These are phyloP conservation scores for Piaya cayana DNA, from an alignment of 2,113 vertebrate genomes.

Conservation along the genomic window DNA sequence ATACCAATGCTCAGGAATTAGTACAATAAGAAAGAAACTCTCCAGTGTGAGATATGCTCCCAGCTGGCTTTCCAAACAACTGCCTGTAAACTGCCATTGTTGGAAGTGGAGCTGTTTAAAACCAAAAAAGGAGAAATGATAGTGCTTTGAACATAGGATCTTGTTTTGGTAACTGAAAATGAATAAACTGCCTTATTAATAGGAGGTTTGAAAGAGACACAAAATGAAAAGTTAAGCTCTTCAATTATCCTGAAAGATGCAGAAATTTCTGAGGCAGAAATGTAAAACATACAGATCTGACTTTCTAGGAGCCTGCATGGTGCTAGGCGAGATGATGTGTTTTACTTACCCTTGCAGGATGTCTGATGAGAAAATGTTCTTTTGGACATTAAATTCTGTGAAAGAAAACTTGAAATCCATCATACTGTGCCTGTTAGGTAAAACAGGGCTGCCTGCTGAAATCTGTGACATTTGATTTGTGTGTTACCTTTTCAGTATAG, in stretches of 20 bases:
- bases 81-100: neutral
- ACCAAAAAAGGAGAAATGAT: too few relatives aligned
- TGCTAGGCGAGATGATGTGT: neutral
- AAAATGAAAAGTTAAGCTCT: neutral
- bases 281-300: neutral
- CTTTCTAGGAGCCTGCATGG: neutral
- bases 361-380: neutral
- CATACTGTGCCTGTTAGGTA: neutral
- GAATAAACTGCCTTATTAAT: neutral
- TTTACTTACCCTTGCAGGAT: neutral
- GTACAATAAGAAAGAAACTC: neutral
- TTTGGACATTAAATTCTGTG: neutral
- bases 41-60: neutral
- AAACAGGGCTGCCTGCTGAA: neutral
- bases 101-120: too few relatives aligned
- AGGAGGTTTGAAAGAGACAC: neutral
- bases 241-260: neutral
- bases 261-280: neutral
- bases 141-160: too few relatives aligned
- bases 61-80: neutral
- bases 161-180: neutral
- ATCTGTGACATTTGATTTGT: neutral
- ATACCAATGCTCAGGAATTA: neutral
- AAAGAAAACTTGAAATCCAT: neutral
- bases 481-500: neutral